phyloP scores from a whole-genome alignment of 2,797 vertebrate genomes.

The Centroberyx gerrardi region DNA sequence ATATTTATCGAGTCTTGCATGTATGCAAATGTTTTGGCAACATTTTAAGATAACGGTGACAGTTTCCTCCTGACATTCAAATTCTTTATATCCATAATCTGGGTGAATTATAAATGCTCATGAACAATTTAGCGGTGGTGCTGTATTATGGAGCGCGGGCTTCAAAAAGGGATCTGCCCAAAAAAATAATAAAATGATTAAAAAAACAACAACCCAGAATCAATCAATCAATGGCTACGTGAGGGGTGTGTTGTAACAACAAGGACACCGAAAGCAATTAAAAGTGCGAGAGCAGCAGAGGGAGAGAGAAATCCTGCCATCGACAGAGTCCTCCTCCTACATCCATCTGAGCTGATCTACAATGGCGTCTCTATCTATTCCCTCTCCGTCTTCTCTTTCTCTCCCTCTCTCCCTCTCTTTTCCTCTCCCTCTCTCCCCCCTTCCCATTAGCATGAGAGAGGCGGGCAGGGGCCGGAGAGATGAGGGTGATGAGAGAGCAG shows the following conservation, averaged over 20 bases:
- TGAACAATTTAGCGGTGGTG: background rate
- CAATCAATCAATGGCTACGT: background rate
- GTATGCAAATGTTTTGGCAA: slow-evolving; percentile 2
- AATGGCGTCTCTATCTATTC: slow-evolving; percentile 44
- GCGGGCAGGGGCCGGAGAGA: slow-evolving; percentile 44
- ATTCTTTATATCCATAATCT: background rate
- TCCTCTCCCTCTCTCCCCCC: background rate
- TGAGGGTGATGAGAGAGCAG: slow-evolving; percentile 71
- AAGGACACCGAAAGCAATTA: slow-evolving; percentile 8
- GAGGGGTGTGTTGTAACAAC: background rate
- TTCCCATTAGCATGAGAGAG: slow-evolving; percentile 51
- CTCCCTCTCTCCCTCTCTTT: background rate
- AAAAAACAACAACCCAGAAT: too few species aligned
- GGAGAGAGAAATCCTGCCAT: slow-evolving; percentile 23
- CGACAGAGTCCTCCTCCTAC: slow-evolving; percentile 28
- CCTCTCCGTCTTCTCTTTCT: background rate
- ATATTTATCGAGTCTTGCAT: background rate
- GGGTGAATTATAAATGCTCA: slow-evolving; percentile 23
- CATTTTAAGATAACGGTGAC: background rate
- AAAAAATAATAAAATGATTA: background rate
- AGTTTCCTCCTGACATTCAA: slow-evolving; percentile 5
- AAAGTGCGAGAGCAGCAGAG: slow-evolving; percentile 36
- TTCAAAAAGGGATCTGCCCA: background rate
- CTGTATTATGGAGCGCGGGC: background rate
- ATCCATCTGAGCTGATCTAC: slow-evolving; percentile 57